These are phyloP conservation scores for Leptinotarsa haldemani DNA, from an alignment of 2,888 invertebrate species.

Conservation along the genomic window DNA sequence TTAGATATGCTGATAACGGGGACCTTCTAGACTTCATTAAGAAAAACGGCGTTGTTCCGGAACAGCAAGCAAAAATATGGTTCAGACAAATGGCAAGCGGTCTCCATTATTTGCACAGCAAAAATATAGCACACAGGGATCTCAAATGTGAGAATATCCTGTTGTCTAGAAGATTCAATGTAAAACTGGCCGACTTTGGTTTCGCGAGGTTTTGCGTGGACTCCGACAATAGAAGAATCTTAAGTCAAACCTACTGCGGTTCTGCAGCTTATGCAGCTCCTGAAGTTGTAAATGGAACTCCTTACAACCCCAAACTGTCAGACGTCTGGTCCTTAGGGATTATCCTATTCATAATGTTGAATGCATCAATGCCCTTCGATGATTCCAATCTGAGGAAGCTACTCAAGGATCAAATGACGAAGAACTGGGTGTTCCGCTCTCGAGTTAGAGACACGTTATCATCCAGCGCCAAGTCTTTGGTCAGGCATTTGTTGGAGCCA, in stretches of 20 bases:
- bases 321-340: constrained; percentile 95
- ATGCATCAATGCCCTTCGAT: constrained; percentile 94
- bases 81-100: constrained; percentile 88
- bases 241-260: constrained; percentile 95
- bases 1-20: constrained; percentile 84
- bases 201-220: constrained; percentile 87
- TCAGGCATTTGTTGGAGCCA: constrained; percentile 85
- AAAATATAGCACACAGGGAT: constrained; percentile 90
- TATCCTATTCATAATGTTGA: constrained; percentile 93
- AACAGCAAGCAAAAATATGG: constrained; percentile 84
- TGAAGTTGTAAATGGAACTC: constrained; percentile 90
- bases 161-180: constrained; percentile 84
- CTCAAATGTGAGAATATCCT: constrained; percentile 95
- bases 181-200: constrained; percentile 94
- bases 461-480: constrained; percentile 79
- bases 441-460: constrained; percentile 79
- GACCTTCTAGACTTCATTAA: constrained; percentile 88
- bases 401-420: constrained; percentile 84
- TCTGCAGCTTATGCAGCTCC: constrained; percentile 97
- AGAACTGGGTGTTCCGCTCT: constrained; percentile 80
- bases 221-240: constrained; percentile 77
- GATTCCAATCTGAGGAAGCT: constrained; percentile 86
- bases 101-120: constrained; percentile 83
- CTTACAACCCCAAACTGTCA: constrained; percentile 88
- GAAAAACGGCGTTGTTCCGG: constrained; percentile 80